Evolutionary conservation across 2,113 vertebrate species (phyloP).

Genomic region (Gasterosteus aculeatus): DNA sequence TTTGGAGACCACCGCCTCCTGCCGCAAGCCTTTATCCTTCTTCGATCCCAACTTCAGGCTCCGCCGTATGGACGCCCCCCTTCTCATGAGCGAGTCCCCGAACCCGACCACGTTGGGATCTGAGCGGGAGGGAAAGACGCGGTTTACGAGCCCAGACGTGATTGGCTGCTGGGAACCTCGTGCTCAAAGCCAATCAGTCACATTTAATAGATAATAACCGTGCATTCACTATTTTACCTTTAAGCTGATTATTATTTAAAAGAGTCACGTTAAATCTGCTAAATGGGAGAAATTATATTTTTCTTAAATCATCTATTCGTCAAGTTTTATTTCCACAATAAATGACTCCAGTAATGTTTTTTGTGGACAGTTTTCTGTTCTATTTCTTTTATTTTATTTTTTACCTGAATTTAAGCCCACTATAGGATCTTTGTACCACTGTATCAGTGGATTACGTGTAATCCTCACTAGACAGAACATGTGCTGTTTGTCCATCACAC

Average conservation of each 20-base stretch:
- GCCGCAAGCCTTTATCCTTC: slow-evolving; percentile 13
- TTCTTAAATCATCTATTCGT: too few species aligned
- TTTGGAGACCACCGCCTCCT: slow-evolving; percentile 7
- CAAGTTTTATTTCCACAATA: too few species aligned
- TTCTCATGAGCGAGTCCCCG: slow-evolving; percentile 28
- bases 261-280: too few species aligned
- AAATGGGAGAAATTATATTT: not conserved
- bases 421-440: not conserved
- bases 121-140: slow-evolving; percentile 13
- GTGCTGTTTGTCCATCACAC: not conserved
- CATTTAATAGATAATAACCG: too few species aligned
- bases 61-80: not conserved
- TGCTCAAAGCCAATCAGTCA: not conserved
- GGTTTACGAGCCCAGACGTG: not conserved
- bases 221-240: too few species aligned
- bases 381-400: too few species aligned
- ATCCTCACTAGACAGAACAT: not conserved
- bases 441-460: not conserved
- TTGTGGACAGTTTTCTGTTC: not conserved
- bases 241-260: too few species aligned
- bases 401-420: not conserved
- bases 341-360: too few species aligned
- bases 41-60: slow-evolving; percentile 52
- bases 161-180: not conserved
- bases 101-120: slow-evolving; percentile 39